Base-by-base conservation (phyloP, 2,113 vertebrate genomes). In the Anhinga rufa region DNA sequence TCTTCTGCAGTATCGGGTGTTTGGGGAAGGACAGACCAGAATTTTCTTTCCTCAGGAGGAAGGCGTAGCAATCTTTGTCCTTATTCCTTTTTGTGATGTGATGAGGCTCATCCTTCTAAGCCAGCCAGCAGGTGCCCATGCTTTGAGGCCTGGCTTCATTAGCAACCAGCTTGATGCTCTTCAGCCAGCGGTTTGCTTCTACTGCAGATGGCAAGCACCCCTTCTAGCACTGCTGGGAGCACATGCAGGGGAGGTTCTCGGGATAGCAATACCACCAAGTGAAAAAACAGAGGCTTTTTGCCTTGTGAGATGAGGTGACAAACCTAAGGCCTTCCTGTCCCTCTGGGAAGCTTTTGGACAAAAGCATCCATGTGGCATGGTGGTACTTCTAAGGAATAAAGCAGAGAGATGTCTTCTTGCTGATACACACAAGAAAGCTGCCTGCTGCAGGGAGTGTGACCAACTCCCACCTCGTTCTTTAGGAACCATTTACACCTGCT, bases 211-310 rank as follows among this genome's bases (percentile, higher is more conserved):
- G 40, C 16, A 13, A 60, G 17, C 34, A 17, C 21, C 15, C 29
- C 12, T 57, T 65, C 52, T 16, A 40, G 51, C 12, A 2, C 65
- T 49, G 31, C 76, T 17, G 31, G 34, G 68, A 38, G 6, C 48
- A 7, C 0, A 0, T 9, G 42, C 8, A 9, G 48, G 6, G 48
- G 20, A 38, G 36, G 32, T 40, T 61, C 24, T 68, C 2, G 0
- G 52, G 64, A 17, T 14, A 15, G 20, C 4, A 25, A 12, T 46
- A 17, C 28, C 19, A 26, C 7, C 16, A 9, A 25, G 16, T 51
- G 55, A 52, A 52, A 19, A 24, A 64, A 64, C 26, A 34, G 44
- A 57, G 32, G n/a, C 0, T 7, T 58, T 54, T 65, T 25, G 19
- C 62, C 58, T 58, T 61, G 40, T 36, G 29, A 91, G 54, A 36